Percentiles rank a stretch among this genome's conserved stretches.
phyloP scores from a whole-genome alignment of 2,888 invertebrate genomes.

The Athalia rosae region DNA sequence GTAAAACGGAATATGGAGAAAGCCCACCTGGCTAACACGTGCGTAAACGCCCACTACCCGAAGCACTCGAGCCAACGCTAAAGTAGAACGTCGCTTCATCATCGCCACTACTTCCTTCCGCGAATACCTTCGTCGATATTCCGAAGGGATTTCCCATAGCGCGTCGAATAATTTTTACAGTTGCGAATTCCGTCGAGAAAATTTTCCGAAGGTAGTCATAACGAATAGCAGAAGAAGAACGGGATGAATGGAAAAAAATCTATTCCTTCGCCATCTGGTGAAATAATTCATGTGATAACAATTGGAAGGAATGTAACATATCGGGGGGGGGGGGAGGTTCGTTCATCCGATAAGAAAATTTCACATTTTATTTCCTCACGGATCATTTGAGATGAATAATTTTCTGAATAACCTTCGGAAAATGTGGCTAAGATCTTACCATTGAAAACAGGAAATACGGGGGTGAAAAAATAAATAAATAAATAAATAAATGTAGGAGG shows the following conservation, averaged over 20 bases:
- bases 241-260: too few relatives aligned
- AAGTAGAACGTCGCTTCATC: slow-evolving; percentile 37
- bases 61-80: slow-evolving; percentile 32
- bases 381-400: slow-evolving; percentile 8
- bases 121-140: slow-evolving; percentile 15
- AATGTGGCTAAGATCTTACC: background rate
- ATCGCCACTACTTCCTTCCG: background rate
- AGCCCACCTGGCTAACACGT: too few relatives aligned
- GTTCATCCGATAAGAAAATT: background rate
- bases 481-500: background rate
- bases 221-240: too few relatives aligned
- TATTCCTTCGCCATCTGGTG: too few relatives aligned
- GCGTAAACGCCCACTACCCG: slow-evolving; percentile 3
- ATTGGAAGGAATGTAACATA: too few relatives aligned
- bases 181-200: background rate
- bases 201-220: too few relatives aligned
- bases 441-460: background rate
- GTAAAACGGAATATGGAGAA: background rate
- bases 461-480: background rate
- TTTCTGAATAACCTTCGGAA: background rate
- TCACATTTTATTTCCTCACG: slow-evolving; percentile 15
- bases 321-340: too few relatives aligned
- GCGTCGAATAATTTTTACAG: background rate
- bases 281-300: too few relatives aligned
- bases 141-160: background rate